Evolutionary conservation across 2,888 invertebrate genomes (phyloP).

Genomic region (Glaucopsyche alexis): DNA sequence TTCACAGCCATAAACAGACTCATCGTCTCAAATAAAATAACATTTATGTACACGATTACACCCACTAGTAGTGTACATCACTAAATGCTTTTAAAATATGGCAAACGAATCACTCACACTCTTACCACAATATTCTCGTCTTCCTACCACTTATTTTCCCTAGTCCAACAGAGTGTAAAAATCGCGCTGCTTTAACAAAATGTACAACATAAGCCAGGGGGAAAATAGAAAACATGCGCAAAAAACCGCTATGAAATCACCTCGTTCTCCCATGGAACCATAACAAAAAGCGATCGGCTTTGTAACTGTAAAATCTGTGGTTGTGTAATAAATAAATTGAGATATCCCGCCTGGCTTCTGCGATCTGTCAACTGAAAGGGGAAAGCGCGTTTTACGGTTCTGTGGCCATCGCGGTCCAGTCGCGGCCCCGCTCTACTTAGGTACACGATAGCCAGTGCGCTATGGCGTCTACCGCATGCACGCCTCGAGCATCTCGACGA

Average conservation of each 20-base stretch:
- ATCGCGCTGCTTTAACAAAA: not conserved
- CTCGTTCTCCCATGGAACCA: no score
- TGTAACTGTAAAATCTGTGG: not conserved
- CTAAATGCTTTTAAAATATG: conserved; percentile 53
- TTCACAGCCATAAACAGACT: conserved; percentile 55
- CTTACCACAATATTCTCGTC: not conserved
- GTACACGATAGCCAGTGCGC: conserved; percentile 22
- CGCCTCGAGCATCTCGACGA: conserved; percentile 97
- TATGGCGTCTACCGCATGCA: conserved; percentile 77
- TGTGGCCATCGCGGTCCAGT: conserved; percentile 31
- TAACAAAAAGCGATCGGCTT: no score
- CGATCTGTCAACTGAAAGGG: not conserved
- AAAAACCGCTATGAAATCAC: no score
- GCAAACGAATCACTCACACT: conserved; percentile 40
- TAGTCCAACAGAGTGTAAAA: not conserved
- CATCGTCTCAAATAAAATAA: conserved; percentile 40
- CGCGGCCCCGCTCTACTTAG: conserved; percentile 43
- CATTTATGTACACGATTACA: conserved; percentile 33
- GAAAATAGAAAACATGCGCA: not conserved
- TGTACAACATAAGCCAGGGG: not conserved
- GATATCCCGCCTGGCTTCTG: not conserved
- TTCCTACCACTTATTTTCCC: conserved; percentile 1
- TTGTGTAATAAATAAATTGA: not conserved
- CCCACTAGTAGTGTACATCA: conserved; percentile 37
- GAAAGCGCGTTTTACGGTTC: not conserved